phyloP scores from a whole-genome alignment of 2,888 invertebrate genomes.

The Mechanitis messenoides region DNA sequence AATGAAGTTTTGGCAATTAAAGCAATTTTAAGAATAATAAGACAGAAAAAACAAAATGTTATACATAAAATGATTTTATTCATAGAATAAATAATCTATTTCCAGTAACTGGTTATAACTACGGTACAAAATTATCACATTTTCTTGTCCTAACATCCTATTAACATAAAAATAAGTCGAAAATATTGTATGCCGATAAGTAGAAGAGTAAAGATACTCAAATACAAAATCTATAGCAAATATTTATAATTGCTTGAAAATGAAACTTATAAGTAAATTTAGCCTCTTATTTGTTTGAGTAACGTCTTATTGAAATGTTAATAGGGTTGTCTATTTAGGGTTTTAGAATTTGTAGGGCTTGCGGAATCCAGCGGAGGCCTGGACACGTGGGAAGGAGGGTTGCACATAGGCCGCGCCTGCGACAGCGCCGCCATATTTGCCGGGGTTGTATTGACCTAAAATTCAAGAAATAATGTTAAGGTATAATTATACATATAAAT shows the following conservation, averaged over 20 bases:
- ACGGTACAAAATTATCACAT: slow-evolving; percentile 25
- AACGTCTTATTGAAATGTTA: slow-evolving; percentile 20
- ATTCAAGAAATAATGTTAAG: slow-evolving; percentile 21
- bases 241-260: not conserved
- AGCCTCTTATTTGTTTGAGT: slow-evolving; percentile 8
- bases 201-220: too few relatives aligned
- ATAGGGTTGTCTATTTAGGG: slow-evolving; percentile 13
- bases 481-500: not conserved
- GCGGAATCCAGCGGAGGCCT: slow-evolving; percentile 57
- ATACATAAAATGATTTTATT: slow-evolving; percentile 52
- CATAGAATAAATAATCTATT: slow-evolving; percentile 66
- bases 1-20: too few relatives aligned
- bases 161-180: slow-evolving; percentile 21
- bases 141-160: slow-evolving; percentile 19
- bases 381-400: slow-evolving; percentile 50
- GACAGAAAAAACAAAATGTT: slow-evolving; percentile 19
- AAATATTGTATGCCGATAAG: not conserved
- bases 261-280: not conserved
- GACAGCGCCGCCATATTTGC: slow-evolving; percentile 54
- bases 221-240: not conserved
- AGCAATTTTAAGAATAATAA: not conserved
- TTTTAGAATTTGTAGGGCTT: slow-evolving; percentile 63
- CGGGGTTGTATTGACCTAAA: slow-evolving; percentile 70
- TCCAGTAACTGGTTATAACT: slow-evolving; percentile 28
- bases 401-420: slow-evolving; percentile 40